phyloP scores from a whole-genome alignment of 1,140 invertebrate genomes.

The Potamilus streckersoni region DNA sequence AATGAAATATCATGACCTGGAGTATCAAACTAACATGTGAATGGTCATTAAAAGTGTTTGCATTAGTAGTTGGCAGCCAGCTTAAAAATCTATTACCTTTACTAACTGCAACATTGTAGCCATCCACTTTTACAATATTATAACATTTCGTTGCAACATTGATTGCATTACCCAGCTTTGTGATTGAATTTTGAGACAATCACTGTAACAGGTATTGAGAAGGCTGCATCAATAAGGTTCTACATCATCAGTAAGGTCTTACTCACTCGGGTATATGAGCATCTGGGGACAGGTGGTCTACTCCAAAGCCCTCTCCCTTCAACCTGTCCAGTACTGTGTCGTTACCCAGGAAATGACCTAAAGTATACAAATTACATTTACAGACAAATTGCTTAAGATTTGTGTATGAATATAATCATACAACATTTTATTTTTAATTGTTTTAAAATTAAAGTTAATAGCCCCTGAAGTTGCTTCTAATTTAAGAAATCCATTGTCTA shows the following conservation, averaged over 20 bases:
- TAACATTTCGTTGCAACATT: too few species aligned
- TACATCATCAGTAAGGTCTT: background rate
- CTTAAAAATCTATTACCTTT: too few species aligned
- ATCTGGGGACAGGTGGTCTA: conserved; percentile 65
- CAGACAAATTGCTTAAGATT: background rate
- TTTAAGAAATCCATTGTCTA: background rate
- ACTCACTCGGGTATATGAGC: conserved; percentile 54
- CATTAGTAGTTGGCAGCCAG: too few species aligned
- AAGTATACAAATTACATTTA: conserved; percentile 33
- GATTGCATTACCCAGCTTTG: too few species aligned
- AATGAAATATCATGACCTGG: too few species aligned
- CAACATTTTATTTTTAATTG: background rate
- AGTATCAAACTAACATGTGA: too few species aligned
- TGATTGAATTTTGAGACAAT: too few species aligned
- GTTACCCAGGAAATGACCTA: conserved; percentile 72
- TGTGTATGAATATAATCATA: background rate
- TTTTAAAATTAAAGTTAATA: background rate
- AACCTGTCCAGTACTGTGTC: conserved; percentile 70
- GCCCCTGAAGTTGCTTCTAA: background rate
- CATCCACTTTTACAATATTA: too few species aligned
- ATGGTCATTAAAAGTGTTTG: too few species aligned
- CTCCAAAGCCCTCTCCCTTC: conserved; percentile 59
- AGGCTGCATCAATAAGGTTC: background rate
- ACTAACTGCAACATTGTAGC: too few species aligned
- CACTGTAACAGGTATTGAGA: conserved; percentile 53